Evolutionary conservation across 2,888 invertebrate species (phyloP).

Genomic region (Sesamia inferens): DNA sequence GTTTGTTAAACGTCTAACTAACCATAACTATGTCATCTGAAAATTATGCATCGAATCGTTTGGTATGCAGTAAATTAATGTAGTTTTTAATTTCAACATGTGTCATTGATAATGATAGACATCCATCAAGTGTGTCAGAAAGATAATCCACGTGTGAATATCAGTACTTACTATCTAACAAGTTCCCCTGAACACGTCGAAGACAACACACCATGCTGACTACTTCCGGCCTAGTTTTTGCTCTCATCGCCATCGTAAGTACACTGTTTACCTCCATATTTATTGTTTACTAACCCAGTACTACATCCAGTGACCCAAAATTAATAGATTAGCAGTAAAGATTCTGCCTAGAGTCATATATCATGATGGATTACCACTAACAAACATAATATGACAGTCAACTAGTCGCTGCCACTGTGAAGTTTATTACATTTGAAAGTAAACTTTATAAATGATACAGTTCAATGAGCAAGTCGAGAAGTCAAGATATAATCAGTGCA

Average conservation of each 20-base stretch:
- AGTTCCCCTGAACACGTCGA: conserved; percentile 69
- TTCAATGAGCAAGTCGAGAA: conserved; percentile 69
- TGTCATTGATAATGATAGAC: conserved; percentile 62
- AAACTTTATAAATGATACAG: conserved; percentile 72
- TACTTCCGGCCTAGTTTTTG: conserved; percentile 76
- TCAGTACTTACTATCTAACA: conserved; percentile 65
- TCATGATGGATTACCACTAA: conserved; percentile 61
- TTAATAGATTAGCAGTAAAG: conserved; percentile 45
- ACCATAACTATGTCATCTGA: conserved; percentile 37
- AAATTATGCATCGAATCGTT: conserved; percentile 52
- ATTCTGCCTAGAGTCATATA: conserved; percentile 37
- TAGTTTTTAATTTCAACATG: conserved; percentile 63
- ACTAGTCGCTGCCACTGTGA: conserved; percentile 54
- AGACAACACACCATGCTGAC: conserved; percentile 70
- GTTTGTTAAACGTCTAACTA: conserved; percentile 23
- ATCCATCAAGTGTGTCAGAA: conserved; percentile 65
- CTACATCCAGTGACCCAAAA: conserved; percentile 50
- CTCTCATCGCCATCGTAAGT: conserved; percentile 77
- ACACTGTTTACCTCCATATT: conserved; percentile 66
- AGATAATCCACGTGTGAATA: conserved; percentile 68
- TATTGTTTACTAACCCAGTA: conserved; percentile 36
- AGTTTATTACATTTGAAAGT: conserved; percentile 70
- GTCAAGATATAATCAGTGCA: conserved; percentile 75
- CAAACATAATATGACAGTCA: conserved; percentile 61
- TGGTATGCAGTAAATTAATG: conserved; percentile 46